phyloP scores from a whole-genome alignment of 2,797 vertebrate species.

The Vipera latastei region DNA sequence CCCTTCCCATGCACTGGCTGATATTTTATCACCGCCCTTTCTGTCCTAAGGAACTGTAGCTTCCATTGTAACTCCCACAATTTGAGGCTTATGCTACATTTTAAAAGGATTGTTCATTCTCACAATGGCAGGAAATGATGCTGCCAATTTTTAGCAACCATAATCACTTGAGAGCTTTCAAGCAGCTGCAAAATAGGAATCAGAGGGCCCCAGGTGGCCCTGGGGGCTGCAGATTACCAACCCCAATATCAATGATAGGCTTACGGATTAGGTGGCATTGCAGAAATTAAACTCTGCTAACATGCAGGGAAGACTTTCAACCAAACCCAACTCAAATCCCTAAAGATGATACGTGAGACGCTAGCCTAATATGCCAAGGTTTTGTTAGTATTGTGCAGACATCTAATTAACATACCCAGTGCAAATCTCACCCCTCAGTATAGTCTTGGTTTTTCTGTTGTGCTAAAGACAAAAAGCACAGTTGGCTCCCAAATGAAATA shows the following conservation, averaged over 20 bases:
- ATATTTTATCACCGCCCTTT: neutral
- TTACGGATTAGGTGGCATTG: neutral
- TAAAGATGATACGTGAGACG: neutral
- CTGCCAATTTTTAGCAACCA: neutral
- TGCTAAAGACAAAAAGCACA: slow-evolving; percentile 3
- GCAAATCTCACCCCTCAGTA: neutral
- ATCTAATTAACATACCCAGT: neutral
- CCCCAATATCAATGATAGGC: neutral
- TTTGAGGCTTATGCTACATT: neutral
- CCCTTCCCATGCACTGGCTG: neutral
- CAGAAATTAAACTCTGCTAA: neutral
- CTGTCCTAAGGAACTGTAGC: neutral
- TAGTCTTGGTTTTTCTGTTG: neutral
- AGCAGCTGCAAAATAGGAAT: neutral
- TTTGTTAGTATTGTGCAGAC: neutral
- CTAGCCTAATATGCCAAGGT: neutral
- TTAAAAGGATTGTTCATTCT: neutral
- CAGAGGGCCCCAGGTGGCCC: neutral
- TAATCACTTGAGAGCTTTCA: neutral
- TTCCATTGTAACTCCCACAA: neutral
- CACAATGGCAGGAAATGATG: neutral
- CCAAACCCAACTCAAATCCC: neutral
- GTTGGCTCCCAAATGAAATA: slow-evolving; percentile 20
- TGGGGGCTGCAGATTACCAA: neutral
- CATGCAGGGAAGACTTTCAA: neutral